Percentiles rank a stretch among this genome's conserved stretches.
Evolutionary conservation across 2,113 vertebrate species (phyloP).

Genomic region (Corydoras sp.): DNA sequence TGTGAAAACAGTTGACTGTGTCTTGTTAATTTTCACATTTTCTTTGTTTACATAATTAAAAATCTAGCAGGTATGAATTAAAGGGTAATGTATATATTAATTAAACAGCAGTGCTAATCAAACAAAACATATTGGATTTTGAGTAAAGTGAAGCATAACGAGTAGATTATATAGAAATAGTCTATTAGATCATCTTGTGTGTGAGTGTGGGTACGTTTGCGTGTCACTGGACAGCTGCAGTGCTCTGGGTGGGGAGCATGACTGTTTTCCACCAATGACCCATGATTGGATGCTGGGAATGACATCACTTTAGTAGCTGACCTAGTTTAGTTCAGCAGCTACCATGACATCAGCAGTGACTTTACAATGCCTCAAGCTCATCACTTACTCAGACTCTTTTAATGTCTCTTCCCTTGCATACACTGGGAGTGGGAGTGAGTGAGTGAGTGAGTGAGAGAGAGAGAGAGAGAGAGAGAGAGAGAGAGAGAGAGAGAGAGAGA

Average conservation of each 20-base stretch:
- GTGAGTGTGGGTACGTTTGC: background rate
- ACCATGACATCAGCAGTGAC: constrained; percentile 30
- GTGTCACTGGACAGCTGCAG: constrained; percentile 13
- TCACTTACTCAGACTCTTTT: background rate
- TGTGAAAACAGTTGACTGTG: no score
- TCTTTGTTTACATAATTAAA: no score
- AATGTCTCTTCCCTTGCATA: no score
- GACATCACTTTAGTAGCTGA: constrained; percentile 27
- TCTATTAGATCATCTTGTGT: background rate
- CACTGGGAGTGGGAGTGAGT: no score
- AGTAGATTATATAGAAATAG: background rate
- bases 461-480: constrained; percentile 8
- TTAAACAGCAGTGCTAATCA: no score
- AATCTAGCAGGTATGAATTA: no score
- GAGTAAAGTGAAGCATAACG: no score
- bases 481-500: no score
- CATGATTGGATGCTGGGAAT: constrained; percentile 33
- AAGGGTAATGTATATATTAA: no score
- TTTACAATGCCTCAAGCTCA: constrained; percentile 2
- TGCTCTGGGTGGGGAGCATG: constrained; percentile 14
- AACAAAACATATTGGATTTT: no score
- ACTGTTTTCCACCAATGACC: constrained; percentile 2
- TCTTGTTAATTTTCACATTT: no score
- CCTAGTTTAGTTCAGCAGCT: constrained; percentile 28
- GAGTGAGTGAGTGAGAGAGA: constrained; percentile 1